phyloP scores from a whole-genome alignment of 2,797 vertebrate genomes.

The Rhinichthys osculus region DNA sequence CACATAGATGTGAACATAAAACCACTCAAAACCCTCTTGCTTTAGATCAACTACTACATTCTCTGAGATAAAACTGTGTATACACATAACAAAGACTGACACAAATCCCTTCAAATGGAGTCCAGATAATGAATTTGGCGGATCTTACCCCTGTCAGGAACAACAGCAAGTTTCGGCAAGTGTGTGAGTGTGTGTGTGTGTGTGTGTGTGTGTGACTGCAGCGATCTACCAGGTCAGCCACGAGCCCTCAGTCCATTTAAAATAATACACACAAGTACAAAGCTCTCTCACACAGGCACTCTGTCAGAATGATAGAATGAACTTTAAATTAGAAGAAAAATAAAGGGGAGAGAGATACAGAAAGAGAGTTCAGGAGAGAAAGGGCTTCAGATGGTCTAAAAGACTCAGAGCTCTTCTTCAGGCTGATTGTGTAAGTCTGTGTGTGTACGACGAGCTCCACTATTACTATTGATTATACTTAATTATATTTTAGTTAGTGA shows the following conservation, averaged over 20 bases:
- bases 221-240: conserved; percentile 58
- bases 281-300: conserved; percentile 64
- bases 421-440: neutral
- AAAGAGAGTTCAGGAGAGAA: conserved; percentile 33
- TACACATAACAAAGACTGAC: conserved; percentile 57
- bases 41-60: conserved; percentile 28
- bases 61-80: conserved; percentile 42
- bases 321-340: conserved; percentile 74
- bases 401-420: neutral
- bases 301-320: conserved; percentile 70
- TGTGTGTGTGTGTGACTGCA: conserved; percentile 28
- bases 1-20: conserved; percentile 38
- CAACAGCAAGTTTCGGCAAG: conserved; percentile 39
- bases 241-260: conserved; percentile 73
- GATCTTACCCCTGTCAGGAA: conserved; percentile 21
- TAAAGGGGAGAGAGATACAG: conserved; percentile 66
- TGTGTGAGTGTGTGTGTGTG: conserved; percentile 15
- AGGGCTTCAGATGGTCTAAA: conserved; percentile 39
- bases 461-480: neutral
- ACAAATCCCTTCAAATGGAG: conserved; percentile 44
- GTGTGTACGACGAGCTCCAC: neutral
- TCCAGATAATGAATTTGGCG: conserved; percentile 26
- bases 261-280: conserved; percentile 72
- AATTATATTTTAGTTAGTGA: neutral
- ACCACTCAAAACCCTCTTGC: neutral